These are phyloP conservation scores for Percopsis transmontana DNA, from an alignment of 2,113 vertebrate genomes.

Conservation along the genomic window DNA sequence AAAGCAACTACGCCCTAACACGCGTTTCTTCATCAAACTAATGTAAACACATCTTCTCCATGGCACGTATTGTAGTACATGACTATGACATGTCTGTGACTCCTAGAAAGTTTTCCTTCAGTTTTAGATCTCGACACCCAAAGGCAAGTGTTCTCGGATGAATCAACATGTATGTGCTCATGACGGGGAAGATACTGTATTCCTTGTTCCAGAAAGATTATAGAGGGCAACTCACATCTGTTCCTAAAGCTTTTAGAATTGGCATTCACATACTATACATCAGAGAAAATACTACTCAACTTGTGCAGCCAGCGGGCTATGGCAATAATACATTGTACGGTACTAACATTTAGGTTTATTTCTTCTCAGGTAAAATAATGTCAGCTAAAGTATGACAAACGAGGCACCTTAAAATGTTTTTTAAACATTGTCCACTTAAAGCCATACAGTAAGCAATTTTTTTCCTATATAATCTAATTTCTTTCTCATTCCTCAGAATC, in stretches of 20 bases:
- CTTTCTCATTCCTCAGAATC: slow-evolving; percentile 52
- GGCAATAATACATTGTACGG: slow-evolving; percentile 71
- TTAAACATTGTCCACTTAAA: slow-evolving; percentile 75
- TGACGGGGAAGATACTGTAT: slow-evolving; percentile 56
- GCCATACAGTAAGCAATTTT: slow-evolving; percentile 71
- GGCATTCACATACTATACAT: slow-evolving; percentile 72
- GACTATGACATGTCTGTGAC: slow-evolving; percentile 67
- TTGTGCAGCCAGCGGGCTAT: slow-evolving; percentile 77
- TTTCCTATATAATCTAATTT: slow-evolving; percentile 74
- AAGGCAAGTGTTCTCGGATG: slow-evolving; percentile 64
- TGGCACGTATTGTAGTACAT: slow-evolving; percentile 62
- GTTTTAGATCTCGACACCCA: slow-evolving; percentile 65
- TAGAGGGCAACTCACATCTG: slow-evolving; percentile 68
- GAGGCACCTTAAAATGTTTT: slow-evolving; percentile 78
- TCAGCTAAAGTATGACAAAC: slow-evolving; percentile 74
- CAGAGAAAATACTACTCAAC: slow-evolving; percentile 71
- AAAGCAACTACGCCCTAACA: slow-evolving; percentile 77
- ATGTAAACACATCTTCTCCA: slow-evolving; percentile 79
- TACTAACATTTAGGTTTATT: slow-evolving; percentile 69
- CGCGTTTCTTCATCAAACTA: slow-evolving; percentile 65
- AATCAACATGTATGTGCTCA: slow-evolving; percentile 68
- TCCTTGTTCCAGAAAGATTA: slow-evolving; percentile 61
- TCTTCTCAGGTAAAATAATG: slow-evolving; percentile 70
- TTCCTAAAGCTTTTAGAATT: slow-evolving; percentile 72
- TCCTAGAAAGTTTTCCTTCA: slow-evolving; percentile 51